phyloP scores from a whole-genome alignment of 2,888 invertebrate species.

The Mythimna lalbum region DNA sequence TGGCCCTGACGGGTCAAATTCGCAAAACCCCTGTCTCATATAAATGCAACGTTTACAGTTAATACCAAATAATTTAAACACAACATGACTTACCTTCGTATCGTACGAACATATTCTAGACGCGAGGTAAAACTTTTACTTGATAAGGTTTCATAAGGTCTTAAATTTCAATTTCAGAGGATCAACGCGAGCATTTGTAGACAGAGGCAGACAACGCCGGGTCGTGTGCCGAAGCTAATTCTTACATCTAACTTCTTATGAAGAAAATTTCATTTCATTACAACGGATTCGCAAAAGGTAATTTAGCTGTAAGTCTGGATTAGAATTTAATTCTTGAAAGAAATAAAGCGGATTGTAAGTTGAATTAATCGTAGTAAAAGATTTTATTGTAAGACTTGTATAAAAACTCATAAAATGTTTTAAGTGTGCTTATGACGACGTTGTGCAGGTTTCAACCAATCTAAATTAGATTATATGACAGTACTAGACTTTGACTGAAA shows the following conservation, averaged over 20 bases:
- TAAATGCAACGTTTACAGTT: too few relatives aligned
- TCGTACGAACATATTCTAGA: slow-evolving; percentile 42
- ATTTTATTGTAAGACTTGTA: slow-evolving; percentile 10
- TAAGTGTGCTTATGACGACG: not conserved
- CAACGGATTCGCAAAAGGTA: slow-evolving; percentile 49
- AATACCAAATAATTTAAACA: slow-evolving; percentile 19
- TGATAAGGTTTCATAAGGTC: slow-evolving; percentile 77
- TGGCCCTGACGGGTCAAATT: too few relatives aligned
- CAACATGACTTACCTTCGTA: slow-evolving; percentile 8
- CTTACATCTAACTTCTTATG: slow-evolving; percentile 68
- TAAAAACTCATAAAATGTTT: not conserved
- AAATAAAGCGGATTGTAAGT: slow-evolving; percentile 15
- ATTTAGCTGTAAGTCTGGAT: slow-evolving; percentile 29
- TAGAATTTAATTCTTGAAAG: slow-evolving; percentile 42
- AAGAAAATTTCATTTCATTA: slow-evolving; percentile 66
- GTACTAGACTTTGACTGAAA: too few relatives aligned
- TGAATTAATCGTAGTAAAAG: slow-evolving; percentile 13
- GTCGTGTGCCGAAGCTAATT: slow-evolving; percentile 71
- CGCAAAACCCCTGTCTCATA: too few relatives aligned
- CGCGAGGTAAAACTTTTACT: slow-evolving; percentile 60
- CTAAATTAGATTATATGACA: not conserved
- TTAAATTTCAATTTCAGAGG: slow-evolving; percentile 87
- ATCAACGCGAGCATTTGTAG: slow-evolving; percentile 75
- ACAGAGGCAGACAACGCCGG: slow-evolving; percentile 72
- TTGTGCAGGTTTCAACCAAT: not conserved